Evolutionary conservation across 2,888 invertebrate genomes (phyloP), one percentile per base, ranked within the genome.

Genomic region (Drosophila paranaensis): DNA sequence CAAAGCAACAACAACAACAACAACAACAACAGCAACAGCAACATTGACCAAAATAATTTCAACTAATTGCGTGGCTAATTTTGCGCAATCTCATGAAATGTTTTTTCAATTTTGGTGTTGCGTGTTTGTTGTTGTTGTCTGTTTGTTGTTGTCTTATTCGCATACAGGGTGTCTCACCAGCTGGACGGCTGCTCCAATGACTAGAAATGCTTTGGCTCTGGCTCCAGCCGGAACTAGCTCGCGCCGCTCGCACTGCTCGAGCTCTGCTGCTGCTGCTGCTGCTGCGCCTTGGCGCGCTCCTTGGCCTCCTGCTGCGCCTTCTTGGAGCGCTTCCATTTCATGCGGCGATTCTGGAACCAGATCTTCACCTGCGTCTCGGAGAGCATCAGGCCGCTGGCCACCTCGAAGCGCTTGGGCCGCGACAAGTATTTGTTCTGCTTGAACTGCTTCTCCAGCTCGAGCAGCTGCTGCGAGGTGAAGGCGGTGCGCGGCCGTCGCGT

Each of bases 271-370:
- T 81, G 78, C 46, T 79, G 80, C 60, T 90, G 88, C 46, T 91
- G 30, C 50, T 91, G 90, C 33, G 91, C 90, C 64, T 92, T 93
- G 42, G 92, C 91, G 40, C 93, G 84, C 68, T 93, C 92, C 93
- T 96, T 96, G 35, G 97, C 95, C 93, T 97, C 97, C 81, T 97
- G 97, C 91, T 97, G 97, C 0, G 98, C 97, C 90, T 98, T 98
- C 94, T 98, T 98, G 77, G 98, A 98, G 13, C 99, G 94, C 92
- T 99, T 99, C 98, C 98, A 98, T 92, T 99, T 99, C 99, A 99
- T 99, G 86, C 99, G 95, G 56, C 99, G 95, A 93, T 99, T 99
- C 95, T 99, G 99, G 93, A 99, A 99, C 99, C 98, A 98, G 89
- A 98, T 98, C 94, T 98, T 98, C 74, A 98, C 98, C 97, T 98